Percentiles rank a stretch among this genome's conserved stretches.
Conservation (phyloP, 2,888 invertebrate genomes). For the Dascillus cervinus region DNA sequence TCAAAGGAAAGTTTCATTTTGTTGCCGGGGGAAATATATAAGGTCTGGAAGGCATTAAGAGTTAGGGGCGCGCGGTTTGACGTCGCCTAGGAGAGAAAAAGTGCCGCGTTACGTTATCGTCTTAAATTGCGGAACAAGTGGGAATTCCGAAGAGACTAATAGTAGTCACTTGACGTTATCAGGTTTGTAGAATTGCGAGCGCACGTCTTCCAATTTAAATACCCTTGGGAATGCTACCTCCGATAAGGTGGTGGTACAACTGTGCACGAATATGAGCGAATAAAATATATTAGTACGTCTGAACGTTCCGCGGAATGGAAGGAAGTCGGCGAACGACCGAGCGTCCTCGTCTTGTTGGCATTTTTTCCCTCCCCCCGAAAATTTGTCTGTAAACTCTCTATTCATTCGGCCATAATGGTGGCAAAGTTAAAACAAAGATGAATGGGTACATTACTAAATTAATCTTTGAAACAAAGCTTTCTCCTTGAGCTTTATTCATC, state of each 20-base stretch:
- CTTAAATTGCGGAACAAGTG: too few relatives aligned
- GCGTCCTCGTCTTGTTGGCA: too few relatives aligned
- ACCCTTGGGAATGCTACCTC: conserved; percentile 34
- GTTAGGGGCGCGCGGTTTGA: too few relatives aligned
- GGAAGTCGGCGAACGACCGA: too few relatives aligned
- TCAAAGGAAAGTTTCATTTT: conserved; percentile 43
- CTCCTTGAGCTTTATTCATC: conserved; percentile 40
- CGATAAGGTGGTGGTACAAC: conserved; percentile 37
- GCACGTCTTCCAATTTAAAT: conserved; percentile 40
- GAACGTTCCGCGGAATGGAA: conserved; percentile 35
- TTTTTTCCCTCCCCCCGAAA: too few relatives aligned
- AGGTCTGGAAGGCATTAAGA: conserved; percentile 23
- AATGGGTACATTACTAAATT: conserved; percentile 42
- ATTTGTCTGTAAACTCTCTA: conserved; percentile 13
- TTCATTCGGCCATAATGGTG: conserved; percentile 7
- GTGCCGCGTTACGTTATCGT: too few relatives aligned
- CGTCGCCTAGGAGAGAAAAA: too few relatives aligned
- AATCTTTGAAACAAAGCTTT: conserved; percentile 42
- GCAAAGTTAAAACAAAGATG: conserved; percentile 34
- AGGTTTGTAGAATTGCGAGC: conserved; percentile 34
- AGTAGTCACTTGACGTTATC: conserved; percentile 39
- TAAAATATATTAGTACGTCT: conserved; percentile 34
- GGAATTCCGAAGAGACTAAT: conserved; percentile 37
- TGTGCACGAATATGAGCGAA: conserved; percentile 34
- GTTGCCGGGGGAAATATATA: conserved; percentile 33